A percentile compares a stretch with the other conserved stretches of the same genome.
Conservation (phyloP, 2,888 invertebrate species). For the Drosophila rubida region DNA sequence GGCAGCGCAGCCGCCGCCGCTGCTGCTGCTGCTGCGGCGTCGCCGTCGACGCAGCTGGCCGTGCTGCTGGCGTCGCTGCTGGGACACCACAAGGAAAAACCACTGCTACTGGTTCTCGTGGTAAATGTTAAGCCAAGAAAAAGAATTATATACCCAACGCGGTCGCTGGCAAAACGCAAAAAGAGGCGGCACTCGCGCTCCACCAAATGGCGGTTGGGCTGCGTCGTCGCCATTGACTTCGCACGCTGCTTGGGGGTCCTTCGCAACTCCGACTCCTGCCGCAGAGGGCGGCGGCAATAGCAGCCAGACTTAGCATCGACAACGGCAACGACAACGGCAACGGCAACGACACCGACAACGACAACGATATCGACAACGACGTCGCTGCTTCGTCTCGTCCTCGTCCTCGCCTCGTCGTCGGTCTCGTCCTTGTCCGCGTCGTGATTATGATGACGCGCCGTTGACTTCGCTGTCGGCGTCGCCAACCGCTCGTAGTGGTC, state of each 20-base stretch:
- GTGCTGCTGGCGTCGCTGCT: slow-evolving; percentile 46
- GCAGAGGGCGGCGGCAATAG: neutral
- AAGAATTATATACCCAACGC: slow-evolving; percentile 72
- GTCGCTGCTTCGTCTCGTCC: slow-evolving; percentile 50
- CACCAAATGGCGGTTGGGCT: slow-evolving; percentile 43
- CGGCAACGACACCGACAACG: slow-evolving; percentile 13
- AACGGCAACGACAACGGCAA: slow-evolving; percentile 10
- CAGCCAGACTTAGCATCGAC: slow-evolving; percentile 1
- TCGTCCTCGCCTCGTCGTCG: slow-evolving; percentile 41
- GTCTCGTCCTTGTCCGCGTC: slow-evolving; percentile 49
- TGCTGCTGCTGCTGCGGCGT: neutral
- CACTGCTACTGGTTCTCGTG: slow-evolving; percentile 85
- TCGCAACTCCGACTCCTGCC: neutral
- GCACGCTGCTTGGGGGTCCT: neutral
- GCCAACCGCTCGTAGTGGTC: slow-evolving; percentile 84
- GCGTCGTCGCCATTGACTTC: slow-evolving; percentile 47
- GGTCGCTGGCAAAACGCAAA: slow-evolving; percentile 61
- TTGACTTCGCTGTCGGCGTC: slow-evolving; percentile 67
- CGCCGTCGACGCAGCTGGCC: slow-evolving; percentile 7
- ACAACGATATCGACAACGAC: slow-evolving; percentile 27
- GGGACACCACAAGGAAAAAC: slow-evolving; percentile 83
- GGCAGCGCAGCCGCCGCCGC: slow-evolving; percentile 23
- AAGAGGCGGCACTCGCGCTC: slow-evolving; percentile 51
- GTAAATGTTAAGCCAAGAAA: slow-evolving; percentile 83
- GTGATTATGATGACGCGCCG: slow-evolving; percentile 68